phyloP scores from a whole-genome alignment of 2,113 vertebrate species.

The Odontophorus gujanensis region DNA sequence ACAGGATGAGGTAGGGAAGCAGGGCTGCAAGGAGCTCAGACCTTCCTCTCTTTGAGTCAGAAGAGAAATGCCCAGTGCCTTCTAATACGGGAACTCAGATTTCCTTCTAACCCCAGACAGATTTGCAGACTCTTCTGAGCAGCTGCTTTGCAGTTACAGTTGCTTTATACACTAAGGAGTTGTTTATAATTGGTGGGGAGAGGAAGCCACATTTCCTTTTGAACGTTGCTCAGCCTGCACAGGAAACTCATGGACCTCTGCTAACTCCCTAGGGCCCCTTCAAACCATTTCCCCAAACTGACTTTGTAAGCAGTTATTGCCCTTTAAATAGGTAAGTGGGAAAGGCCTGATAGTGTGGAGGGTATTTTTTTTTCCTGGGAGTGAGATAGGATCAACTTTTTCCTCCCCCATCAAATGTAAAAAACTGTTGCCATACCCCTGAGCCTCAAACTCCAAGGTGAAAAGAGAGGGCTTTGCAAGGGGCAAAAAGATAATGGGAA shows the following conservation, averaged over 20 bases:
- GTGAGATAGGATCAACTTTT: neutral
- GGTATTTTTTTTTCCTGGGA: neutral
- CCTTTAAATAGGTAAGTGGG: neutral
- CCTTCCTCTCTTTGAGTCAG: neutral
- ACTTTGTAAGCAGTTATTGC: neutral
- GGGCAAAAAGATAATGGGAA: neutral
- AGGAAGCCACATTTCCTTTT: neutral
- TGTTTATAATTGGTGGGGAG: neutral
- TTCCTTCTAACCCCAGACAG: neutral
- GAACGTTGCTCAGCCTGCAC: neutral
- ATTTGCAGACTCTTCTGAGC: neutral
- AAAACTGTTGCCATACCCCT: neutral
- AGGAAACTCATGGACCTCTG: neutral
- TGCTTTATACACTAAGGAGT: neutral
- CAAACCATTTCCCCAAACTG: neutral
- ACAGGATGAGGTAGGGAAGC: neutral
- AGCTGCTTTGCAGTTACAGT: neutral
- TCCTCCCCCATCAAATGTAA: neutral
- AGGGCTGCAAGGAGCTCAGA: neutral
- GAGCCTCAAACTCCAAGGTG: neutral
- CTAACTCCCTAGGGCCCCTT: neutral
- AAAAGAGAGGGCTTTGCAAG: neutral
- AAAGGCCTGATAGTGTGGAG: neutral
- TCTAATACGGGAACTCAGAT: neutral
- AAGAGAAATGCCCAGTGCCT: neutral